A percentile compares a stretch with the other conserved stretches of the same genome.
These are phyloP conservation scores for Proterorhinus semilunaris DNA, from an alignment of 2,113 vertebrate genomes.

Conservation along the genomic window DNA sequence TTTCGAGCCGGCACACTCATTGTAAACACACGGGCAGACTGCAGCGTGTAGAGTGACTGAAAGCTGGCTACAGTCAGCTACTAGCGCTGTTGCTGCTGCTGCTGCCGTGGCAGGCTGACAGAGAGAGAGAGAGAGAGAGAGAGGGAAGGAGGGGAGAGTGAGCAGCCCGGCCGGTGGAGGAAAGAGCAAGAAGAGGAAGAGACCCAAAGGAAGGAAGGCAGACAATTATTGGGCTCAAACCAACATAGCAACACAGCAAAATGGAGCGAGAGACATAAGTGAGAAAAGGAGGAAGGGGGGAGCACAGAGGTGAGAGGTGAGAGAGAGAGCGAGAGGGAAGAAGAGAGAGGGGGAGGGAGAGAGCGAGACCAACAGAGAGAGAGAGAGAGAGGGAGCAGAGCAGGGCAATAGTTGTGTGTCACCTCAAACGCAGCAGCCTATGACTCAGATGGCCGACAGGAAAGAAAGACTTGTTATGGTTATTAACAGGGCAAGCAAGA, in stretches of 20 bases:
- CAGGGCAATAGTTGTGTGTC: slow-evolving; percentile 51
- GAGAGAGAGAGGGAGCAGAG: background rate
- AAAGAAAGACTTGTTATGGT: slow-evolving; percentile 60
- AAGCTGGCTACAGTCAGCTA: slow-evolving; percentile 52
- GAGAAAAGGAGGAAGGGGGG: background rate
- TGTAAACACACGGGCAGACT: slow-evolving; percentile 31
- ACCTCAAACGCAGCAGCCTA: slow-evolving; percentile 57
- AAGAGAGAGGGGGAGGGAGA: background rate
- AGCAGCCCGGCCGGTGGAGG: slow-evolving; percentile 33
- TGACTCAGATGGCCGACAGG: slow-evolving; percentile 69
- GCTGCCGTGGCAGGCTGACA: slow-evolving; percentile 58
- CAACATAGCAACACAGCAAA: slow-evolving; percentile 44
- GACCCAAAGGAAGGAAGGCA: slow-evolving; percentile 55
- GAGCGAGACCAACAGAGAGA: slow-evolving; percentile 3
- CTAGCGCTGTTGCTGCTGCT: slow-evolving; percentile 48
- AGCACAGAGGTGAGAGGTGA: background rate
- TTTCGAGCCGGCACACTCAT: slow-evolving; percentile 23
- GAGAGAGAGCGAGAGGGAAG: background rate
- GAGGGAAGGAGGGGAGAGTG: slow-evolving; percentile 36
- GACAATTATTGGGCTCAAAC: slow-evolving; percentile 54
- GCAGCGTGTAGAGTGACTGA: slow-evolving; percentile 56
- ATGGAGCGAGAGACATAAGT: slow-evolving; percentile 21
- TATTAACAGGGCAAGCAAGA: slow-evolving; percentile 35
- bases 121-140: slow-evolving; percentile 11
- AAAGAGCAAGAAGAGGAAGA: slow-evolving; percentile 52